phyloP scores from a whole-genome alignment of 2,888 invertebrate genomes.

The Lasius fuliginosus region DNA sequence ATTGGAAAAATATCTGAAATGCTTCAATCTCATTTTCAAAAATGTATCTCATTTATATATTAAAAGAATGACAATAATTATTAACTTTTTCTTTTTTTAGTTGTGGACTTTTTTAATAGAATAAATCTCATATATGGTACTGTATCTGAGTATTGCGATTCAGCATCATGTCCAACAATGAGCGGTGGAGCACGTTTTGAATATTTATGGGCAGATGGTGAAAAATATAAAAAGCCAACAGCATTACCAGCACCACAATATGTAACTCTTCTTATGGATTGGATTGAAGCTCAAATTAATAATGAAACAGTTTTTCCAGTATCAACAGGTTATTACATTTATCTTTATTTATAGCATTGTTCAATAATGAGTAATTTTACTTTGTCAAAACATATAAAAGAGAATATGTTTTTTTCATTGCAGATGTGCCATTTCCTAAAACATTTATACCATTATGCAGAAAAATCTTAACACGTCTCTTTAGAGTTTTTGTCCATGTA shows the following conservation, averaged over 20 bases:
- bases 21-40: neutral
- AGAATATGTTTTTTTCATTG: conserved; percentile 67
- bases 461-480: conserved; percentile 95
- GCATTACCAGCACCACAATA: conserved; percentile 94
- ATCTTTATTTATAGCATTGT: neutral
- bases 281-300: conserved; percentile 96
- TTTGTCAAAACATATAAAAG: conserved; percentile 55
- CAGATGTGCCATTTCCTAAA: conserved; percentile 95
- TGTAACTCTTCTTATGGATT: conserved; percentile 94
- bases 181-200: conserved; percentile 96
- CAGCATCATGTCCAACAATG: conserved; percentile 95
- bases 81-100: conserved; percentile 87
- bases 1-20: neutral
- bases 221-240: conserved; percentile 92
- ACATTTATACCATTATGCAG: conserved; percentile 92
- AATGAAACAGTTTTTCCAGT: conserved; percentile 95
- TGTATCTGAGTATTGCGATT: conserved; percentile 94
- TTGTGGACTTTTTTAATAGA: conserved; percentile 97
- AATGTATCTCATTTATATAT: neutral
- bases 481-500: conserved; percentile 97
- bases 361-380: conserved; percentile 48
- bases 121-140: conserved; percentile 97
- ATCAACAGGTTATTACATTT: conserved; percentile 88
- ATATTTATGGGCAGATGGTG: conserved; percentile 96
- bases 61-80: neutral